Base-by-base conservation (phyloP, 2,113 vertebrate species). In the Noctilio leporinus region DNA sequence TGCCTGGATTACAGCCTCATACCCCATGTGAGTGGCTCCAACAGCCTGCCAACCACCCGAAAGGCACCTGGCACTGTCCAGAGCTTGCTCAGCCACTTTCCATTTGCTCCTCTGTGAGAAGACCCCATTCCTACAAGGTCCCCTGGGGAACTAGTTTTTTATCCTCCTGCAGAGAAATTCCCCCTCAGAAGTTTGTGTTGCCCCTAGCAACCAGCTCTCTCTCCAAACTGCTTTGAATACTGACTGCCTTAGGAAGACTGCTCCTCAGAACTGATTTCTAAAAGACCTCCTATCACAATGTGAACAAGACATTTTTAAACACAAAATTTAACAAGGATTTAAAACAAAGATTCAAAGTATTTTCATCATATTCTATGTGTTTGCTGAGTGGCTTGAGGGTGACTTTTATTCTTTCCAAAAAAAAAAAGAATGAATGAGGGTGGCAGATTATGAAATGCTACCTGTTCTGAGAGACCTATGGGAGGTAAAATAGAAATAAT, bases 131-230 rank as follows among this genome's bases (percentile, higher is more conserved):
- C 92, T 55, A 3, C 92, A 55, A 73, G 59, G 82, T 94, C 94
- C 62, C 87, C 76, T 92, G 91, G 95, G 73, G 94, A 94, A 78
- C 28, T 75, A 89, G 94, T 76, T 96, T 93, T 97, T 92, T 94
- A 95, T 90, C 95, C 85, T 91, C 85, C 87, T 0, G 40, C 84
- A 92, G 88, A 95, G 91, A 95, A 81, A 95, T 93, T 92, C 72
- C 92, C 86, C 82, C 95, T 97, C 93, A 95, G 97, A 97, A 97
- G 95, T 96, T 95, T 77, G 67, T 51, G 97, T 97, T 97, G 97
- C 97, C 97, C 97, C 90, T 97, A 93, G 97, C 97, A 97, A 97
- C 97, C 87, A 95, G 95, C 93, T 92, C 92, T 84, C 72, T 96
- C 95, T 95, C 95, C 92, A 88, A 90, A 90, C 81, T 51, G 95